Base-by-base conservation (phyloP, 2,113 vertebrate species). In the Catagonus wagneri region DNA sequence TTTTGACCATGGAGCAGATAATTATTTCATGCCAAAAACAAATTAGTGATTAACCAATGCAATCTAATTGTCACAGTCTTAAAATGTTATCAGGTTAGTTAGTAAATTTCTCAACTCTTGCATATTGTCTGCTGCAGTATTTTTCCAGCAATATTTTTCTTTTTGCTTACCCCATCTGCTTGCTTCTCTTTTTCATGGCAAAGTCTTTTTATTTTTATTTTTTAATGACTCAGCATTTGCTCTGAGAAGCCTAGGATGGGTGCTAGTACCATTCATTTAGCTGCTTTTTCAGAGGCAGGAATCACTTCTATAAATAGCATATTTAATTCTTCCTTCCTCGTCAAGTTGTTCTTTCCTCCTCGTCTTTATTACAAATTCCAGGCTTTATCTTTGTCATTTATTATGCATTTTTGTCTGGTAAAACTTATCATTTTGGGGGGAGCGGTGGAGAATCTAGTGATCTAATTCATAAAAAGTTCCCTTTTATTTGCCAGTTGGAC, bases 311-410 rank as follows among this genome's bases (percentile, higher is more conserved):
- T 87, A 50, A 87, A 34, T 15, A 50, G n/a, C 22, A 52, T 25
- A 72, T 79, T 79, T 58, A 44, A 85, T 80, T 91, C 14, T 83
- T 71, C 74, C 76, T 91, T 90, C 15, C 44, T 92, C 69, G 10
- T 54, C 54, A 96, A 34, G 32, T 17, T 16, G 94, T 23, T 89
- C 32, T 83, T 84, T 78, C 29, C 7, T 87, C 23, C 23, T 75
- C 25, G 3, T 61, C 17, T 61, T 79, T 14, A 75, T 75, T 86
- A 71, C 13, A 95, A 58, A 58, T 32, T 75, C 56, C 50, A 81
- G 56, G 13, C 5, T 39, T 71, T 58, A 56, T 93, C 54, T 90
- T 88, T 81, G 65, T 71, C 61, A 50, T 72, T 60, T 56, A 11
- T 71, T 89, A 66, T 3, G 32, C 3, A 50, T 84, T 75, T 88